Evolutionary conservation across 1,140 invertebrate genomes (phyloP), one percentile per base, ranked within the genome.

Genomic region (Hycleus phaleratus): DNA sequence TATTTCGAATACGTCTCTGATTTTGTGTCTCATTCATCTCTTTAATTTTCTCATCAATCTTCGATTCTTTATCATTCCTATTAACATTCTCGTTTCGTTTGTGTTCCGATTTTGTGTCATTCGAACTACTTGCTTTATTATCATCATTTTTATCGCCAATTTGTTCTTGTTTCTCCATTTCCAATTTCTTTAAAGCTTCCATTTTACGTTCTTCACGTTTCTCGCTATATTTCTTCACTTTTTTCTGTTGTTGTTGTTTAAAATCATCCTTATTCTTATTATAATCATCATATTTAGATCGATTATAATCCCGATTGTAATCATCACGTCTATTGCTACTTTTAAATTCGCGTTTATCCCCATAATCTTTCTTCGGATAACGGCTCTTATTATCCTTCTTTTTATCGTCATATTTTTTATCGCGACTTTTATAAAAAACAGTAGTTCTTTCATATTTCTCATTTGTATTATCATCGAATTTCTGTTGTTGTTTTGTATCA

Each of bases 1-100:
- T 79, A 63, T 79, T 79, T 50, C 77, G 68, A 46, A 79, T 78
- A 32, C 77, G 70, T 42, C 72, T 65, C 47, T 75, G 73, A 5
- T 71, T 50, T 11, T 58, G 45, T 46, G 62, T 60, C 52, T 71
- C 69, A 50, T 46, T 32, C 52, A 63, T 56, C 43, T 68, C 57
- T 53, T 62, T 54, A 26, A 60, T 66, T 46, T 56, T 55, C 26
- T 58, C 56, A 10, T 56, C 52, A 47, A 47, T 60, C 46, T 62
- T 60, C 18, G 9, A 38, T 46, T 54, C 18, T 53, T 47, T 39
- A 25, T 43, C 12, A 32, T 55, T 38, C 10, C 4, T 7, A 40
- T 18, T 18, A 12, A 54, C 51, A 11, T 32, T 42, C 3, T 9
- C 9, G 18, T n/a, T n/a, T 4, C 10, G 8, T 58, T 61, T 58